phyloP scores from a whole-genome alignment of 2,888 invertebrate species.

The Doris montereyensis region DNA sequence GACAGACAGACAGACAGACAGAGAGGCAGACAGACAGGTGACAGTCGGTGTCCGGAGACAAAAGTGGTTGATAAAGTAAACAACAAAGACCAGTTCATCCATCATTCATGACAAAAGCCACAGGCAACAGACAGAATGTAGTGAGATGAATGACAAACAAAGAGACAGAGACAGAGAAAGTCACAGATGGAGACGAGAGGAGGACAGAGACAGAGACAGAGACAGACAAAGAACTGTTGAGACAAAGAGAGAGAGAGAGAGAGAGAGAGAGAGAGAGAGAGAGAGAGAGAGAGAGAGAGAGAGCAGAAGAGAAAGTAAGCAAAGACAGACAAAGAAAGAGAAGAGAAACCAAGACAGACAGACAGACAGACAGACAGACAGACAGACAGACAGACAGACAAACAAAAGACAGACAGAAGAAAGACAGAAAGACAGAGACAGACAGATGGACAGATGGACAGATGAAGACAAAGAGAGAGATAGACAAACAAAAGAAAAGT shows the following conservation, averaged over 20 bases:
- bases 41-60: too few relatives aligned
- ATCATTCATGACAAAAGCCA: too few relatives aligned
- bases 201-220: neutral
- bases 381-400: neutral
- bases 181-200: neutral
- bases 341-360: neutral
- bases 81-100: too few relatives aligned
- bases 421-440: neutral
- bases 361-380: conserved; percentile 16
- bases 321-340: neutral
- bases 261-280: neutral
- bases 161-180: neutral
- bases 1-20: neutral
- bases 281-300: neutral
- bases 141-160: neutral
- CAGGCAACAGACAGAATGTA: too few relatives aligned
- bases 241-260: neutral
- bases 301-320: neutral
- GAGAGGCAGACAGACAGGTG: neutral
- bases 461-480: neutral
- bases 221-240: neutral
- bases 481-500: neutral
- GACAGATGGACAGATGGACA: neutral
- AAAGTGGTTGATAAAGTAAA: too few relatives aligned
- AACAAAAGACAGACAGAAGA: neutral